phyloP scores from a whole-genome alignment of 2,797 vertebrate genomes.

The Anisognathus igniventris region DNA sequence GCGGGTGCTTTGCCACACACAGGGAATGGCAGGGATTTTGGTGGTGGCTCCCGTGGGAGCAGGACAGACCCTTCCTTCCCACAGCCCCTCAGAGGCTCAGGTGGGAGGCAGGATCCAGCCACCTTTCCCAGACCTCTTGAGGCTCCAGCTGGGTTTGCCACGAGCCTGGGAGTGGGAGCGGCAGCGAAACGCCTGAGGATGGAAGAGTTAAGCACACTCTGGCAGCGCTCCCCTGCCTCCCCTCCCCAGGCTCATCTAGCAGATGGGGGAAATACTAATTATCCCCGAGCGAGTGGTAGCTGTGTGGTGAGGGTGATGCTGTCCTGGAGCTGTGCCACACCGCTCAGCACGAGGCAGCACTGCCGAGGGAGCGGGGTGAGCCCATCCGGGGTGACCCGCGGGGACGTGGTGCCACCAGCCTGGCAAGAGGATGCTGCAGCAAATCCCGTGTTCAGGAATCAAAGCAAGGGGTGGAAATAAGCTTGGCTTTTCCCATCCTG shows the following conservation, averaged over 20 bases:
- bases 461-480: not conserved
- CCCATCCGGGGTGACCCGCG: fast-evolving
- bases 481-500: not conserved
- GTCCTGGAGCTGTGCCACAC: not conserved
- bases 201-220: constrained; percentile 48
- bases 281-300: constrained; percentile 8
- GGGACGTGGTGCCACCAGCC: not conserved
- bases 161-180: not conserved
- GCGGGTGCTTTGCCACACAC: not conserved
- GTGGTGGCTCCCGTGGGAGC: not conserved
- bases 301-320: not conserved
- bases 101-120: not conserved
- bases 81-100: fast-evolving
- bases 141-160: not conserved
- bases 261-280: constrained; percentile 62
- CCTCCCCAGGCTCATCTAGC: constrained; percentile 21
- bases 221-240: not conserved
- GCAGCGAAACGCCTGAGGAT: not conserved
- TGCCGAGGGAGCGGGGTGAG: fast-evolving
- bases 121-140: not conserved
- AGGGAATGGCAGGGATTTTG: not conserved
- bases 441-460: fast-evolving
- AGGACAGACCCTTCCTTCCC: not conserved
- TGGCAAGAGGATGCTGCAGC: not conserved
- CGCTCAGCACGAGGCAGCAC: not conserved